A percentile compares a stretch with the other conserved stretches of the same genome.
Evolutionary conservation across 1,140 invertebrate genomes (phyloP).

Genomic region (Rhagoletis pomonella): DNA sequence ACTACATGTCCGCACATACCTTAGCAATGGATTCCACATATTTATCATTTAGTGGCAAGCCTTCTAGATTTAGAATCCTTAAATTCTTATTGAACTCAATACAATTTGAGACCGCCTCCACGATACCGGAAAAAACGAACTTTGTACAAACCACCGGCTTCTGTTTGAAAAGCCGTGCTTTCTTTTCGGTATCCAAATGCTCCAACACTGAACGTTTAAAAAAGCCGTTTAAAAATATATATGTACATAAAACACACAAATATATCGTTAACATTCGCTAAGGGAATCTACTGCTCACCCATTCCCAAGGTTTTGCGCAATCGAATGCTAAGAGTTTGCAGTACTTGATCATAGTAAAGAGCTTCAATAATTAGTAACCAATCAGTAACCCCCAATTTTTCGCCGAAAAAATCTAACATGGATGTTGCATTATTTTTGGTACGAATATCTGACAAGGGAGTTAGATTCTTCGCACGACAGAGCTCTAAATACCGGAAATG

Average conservation of each 20-base stretch:
- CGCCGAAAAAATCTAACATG: constrained; percentile 77
- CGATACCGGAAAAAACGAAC: constrained; percentile 75
- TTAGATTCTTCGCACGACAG: constrained; percentile 69
- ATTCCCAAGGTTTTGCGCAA: constrained; percentile 69
- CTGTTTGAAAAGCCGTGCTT: constrained; percentile 74
- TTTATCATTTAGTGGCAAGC: constrained; percentile 77
- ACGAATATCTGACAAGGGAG: constrained; percentile 66
- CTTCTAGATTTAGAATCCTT: constrained; percentile 78
- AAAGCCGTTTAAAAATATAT: neutral
- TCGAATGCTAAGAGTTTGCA: constrained; percentile 76
- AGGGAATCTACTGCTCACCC: constrained; percentile 59
- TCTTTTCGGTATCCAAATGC: constrained; percentile 77
- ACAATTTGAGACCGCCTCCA: constrained; percentile 76
- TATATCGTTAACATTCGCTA: no score
- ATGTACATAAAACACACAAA: neutral
- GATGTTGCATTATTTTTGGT: constrained; percentile 73
- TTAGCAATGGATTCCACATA: constrained; percentile 76
- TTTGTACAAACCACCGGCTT: constrained; percentile 75
- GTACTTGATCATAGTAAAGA: constrained; percentile 76
- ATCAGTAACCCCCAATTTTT: constrained; percentile 79
- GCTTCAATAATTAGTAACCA: constrained; percentile 79
- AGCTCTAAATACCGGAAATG: constrained; percentile 71
- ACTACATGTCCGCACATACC: constrained; percentile 58
- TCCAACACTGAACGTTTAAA: constrained; percentile 71
- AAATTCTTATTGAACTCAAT: constrained; percentile 76